Evolutionary conservation across 2,797 vertebrate genomes (phyloP), one percentile per base, ranked within the genome.

Genomic region (Pipistrellus pipistrellus): DNA sequence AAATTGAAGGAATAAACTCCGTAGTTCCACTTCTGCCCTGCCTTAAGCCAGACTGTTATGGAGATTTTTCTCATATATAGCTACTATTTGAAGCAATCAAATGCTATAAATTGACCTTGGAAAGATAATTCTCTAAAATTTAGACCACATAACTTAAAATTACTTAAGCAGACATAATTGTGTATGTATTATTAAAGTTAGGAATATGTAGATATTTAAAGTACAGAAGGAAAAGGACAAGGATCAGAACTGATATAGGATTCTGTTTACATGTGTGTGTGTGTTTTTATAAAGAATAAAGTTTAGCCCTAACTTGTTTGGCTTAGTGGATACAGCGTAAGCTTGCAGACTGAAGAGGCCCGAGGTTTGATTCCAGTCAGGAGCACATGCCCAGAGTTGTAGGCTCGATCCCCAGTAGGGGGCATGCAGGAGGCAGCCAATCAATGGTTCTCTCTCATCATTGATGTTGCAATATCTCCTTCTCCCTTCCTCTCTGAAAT

Each of bases 121-220:
- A 66, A 73, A 88, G 9, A 32, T 44, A 38, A 76, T 84, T 83
- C n/a, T 93, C 76, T 81, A 38, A 94, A 94, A 20, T 68, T 46
- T 46, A 75, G 23, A 72, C 10, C 48, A 46, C n/a, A 10, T n/a
- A 89, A 76, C 3, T 77, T 88, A 30, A 93, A 91, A 64, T 84
- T 86, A 77, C 89, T 89, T 46, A 93, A 89, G 59, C 23, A 89
- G 62, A 82, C 1, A 41, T 48, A 64, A 46, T 68, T 9, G 27
- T 48, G 1, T 13, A 8, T 81, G 27, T 27, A 1, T 78, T 73
- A 68, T 77, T 89, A 46, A 88, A 86, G 23, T 85, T 78, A 57
- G 68, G 17, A 83, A 68, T n/a, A 86, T 41, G 59, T 55, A 91
- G n/a, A 23, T 71, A 91, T 41, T 73, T 81, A 20, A 87, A 59